Base-by-base conservation (phyloP, 2,888 invertebrate genomes). In the Nematopogon swammerdamellus region DNA sequence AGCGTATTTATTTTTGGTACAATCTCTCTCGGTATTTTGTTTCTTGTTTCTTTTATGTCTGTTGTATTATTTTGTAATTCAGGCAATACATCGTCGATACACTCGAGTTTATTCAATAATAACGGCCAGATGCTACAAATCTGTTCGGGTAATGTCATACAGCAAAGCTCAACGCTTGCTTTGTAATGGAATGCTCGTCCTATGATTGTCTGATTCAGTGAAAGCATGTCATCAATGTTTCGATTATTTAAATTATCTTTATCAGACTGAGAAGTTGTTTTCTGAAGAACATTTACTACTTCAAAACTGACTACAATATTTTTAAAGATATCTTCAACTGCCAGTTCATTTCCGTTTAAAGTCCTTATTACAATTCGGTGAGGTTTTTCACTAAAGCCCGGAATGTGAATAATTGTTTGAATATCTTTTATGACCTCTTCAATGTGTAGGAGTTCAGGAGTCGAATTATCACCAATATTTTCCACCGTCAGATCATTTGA, bases 251-350 rank as follows among this genome's bases (percentile, higher is more conserved):
- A 14, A 36, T 6, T 6, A 25, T 25, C 5, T 6, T 6, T 25
- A 25, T 25, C 5, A 4, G 8, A 25, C 5, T 25, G 25, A 25
- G 4, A 4, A 25, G 5, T 6, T 25, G 4, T 25, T 25, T 25
- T 8, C 8, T 8, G 25, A 25, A 6, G 25, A 10, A 10, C 8
- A 8, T 6, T 52, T n/a, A 60, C 58, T 44, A 76, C 61, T 51
- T 77, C 76, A 54, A 77, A 77, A 51, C 70, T 65, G 36, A 77
- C 58, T 53, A 67, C 54, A 30, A 73, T 59, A 50, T 77, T 73
- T 16, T 68, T 67, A 3, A 64, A 47, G 54, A 69, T 65, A 56
- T 74, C 64, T 55, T 70, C 72, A 1, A 77, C 60, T 48, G 66
- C 57, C 47, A 77, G 65, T 62, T 70, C 62, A 48, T 64, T 68